Evolutionary conservation across 2,113 vertebrate genomes (phyloP), one percentile per base, ranked within the genome.

Genomic region (Nymphicus hollandicus): DNA sequence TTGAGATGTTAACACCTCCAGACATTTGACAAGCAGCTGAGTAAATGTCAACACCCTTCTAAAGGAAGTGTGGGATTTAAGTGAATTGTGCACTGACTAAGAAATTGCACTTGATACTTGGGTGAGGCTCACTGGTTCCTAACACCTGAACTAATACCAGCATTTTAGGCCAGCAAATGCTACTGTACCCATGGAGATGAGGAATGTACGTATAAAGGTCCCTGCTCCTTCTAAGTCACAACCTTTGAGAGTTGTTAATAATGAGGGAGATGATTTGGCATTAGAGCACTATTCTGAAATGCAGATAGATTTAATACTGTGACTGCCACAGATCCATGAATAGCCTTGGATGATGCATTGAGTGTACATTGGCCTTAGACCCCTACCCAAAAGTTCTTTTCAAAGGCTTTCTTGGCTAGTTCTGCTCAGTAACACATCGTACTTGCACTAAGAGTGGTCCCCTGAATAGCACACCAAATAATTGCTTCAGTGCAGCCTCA

Each of bases 41-140:
- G 91, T 23, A 94, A 95, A 93, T 95, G 96, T 81, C 96, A 96
- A 91, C 90, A 97, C 82, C 80, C 17, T 93, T 88, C 88, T 68
- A 28, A 89, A 85, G 79, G 60, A 95, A 89, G 55, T 63, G 89
- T 91, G 91, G 87, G 95, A 91, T 95, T 94, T 63, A n/a, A 93
- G 72, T 56, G 88, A 86, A 73, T 78, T 90, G 39, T 52, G 74
- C 70, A 8, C 72, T 3, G 49, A 22, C 68, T 70, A 91, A 88
- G 64, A 93, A 94, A 94, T 60, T 41, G 79, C 60, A 68, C 82
- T 15, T n/a, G 43, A 78, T 39, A 86, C 82, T 47, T 50, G 88
- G 76, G 60, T 83, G 90, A 78, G 37, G 60, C 10, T 71, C 41
- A 9, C 13, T 28, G 39, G 29, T 35, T 91, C 58, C 63, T 77